These are phyloP conservation scores for Dusona sp. DNA, from an alignment of 2,888 invertebrate genomes.

Conservation along the genomic window DNA sequence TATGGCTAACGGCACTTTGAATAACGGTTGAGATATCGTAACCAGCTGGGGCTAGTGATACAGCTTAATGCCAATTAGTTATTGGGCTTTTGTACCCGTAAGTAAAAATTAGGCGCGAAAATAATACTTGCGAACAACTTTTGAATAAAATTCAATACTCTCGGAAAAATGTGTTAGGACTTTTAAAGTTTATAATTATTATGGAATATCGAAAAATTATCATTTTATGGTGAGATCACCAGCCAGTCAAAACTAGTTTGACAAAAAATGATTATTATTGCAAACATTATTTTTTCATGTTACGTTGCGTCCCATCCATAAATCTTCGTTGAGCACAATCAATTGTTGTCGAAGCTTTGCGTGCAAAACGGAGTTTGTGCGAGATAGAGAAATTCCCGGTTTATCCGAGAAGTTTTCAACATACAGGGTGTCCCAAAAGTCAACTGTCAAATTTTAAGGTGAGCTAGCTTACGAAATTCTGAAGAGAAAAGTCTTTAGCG, in stretches of 20 bases:
- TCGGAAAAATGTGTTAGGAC: not conserved
- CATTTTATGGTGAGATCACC: not conserved
- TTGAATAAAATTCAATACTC: not conserved
- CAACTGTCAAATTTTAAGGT: not conserved
- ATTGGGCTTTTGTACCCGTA: not conserved
- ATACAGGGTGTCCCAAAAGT: slow-evolving; percentile 16
- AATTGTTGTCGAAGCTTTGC: slow-evolving; percentile 30
- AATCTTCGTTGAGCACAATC: slow-evolving; percentile 1
- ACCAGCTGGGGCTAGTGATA: not conserved
- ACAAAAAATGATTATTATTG: not conserved
- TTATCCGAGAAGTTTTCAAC: not conserved
- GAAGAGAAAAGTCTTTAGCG: not conserved
- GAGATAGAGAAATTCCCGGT: slow-evolving; percentile 16
- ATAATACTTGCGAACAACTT: not conserved
- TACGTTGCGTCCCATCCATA: slow-evolving; percentile 1
- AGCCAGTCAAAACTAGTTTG: not conserved
- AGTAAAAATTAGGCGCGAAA: not conserved
- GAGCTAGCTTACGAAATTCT: not conserved
- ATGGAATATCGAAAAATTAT: not conserved
- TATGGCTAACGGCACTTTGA: not conserved
- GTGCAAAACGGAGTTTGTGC: not conserved
- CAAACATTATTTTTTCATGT: not conserved
- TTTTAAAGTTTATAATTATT: not conserved
- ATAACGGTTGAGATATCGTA: slow-evolving; percentile 15
- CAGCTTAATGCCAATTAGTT: not conserved